Conservation (phyloP, 2,797 vertebrate genomes). For the Sebastes iracundus region DNA sequence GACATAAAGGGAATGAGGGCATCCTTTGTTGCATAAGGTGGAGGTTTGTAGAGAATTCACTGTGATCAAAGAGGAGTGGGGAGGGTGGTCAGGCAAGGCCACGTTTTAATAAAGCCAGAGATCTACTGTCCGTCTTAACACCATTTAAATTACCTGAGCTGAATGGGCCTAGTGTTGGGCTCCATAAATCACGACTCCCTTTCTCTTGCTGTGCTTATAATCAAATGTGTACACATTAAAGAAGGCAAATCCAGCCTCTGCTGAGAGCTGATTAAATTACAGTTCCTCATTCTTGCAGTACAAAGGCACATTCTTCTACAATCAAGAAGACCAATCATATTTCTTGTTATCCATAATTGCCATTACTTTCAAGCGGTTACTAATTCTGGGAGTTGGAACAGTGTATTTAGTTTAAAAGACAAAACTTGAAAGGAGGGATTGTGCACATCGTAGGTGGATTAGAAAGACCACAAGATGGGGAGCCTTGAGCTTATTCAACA, state of each 20-base stretch:
- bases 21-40: conserved; percentile 44
- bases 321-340: neutral
- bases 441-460: conserved; percentile 14
- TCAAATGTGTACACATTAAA: conserved; percentile 50
- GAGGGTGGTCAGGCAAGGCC: conserved; percentile 15
- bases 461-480: conserved; percentile 17
- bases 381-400: neutral
- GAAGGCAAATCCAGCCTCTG: conserved; percentile 50
- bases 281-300: conserved; percentile 18
- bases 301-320: conserved; percentile 10
- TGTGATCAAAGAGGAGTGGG: conserved; percentile 47
- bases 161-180: conserved; percentile 41
- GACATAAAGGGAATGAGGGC: conserved; percentile 11
- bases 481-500: conserved; percentile 4
- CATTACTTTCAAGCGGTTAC: neutral
- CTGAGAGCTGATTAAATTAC: conserved; percentile 33
- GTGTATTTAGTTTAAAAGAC: neutral
- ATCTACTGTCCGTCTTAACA: conserved; percentile 43
- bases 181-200: conserved; percentile 31
- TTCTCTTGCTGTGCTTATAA: conserved; percentile 52
- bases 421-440: neutral
- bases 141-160: conserved; percentile 54
- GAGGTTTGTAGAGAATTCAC: conserved; percentile 43
- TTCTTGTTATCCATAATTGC: neutral
- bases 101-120: conserved; percentile 56